Conservation (phyloP, 1,140 invertebrate genomes). For the Lepidurus arcticus region DNA sequence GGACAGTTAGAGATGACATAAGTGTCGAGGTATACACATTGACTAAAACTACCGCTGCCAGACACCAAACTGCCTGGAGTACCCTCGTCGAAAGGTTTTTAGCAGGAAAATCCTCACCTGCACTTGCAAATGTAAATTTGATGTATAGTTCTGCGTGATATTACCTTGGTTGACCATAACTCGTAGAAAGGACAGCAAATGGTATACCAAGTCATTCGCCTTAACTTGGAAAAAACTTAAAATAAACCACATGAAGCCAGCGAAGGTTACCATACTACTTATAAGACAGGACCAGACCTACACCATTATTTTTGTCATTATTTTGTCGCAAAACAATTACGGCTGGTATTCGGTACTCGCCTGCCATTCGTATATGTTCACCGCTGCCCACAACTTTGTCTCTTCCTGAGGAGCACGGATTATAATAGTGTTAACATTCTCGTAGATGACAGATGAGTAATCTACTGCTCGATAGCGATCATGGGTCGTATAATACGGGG, state of each 20-base stretch:
- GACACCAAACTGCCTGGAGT: slow-evolving; percentile 11
- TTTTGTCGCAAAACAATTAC: not conserved
- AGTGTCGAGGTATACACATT: slow-evolving; percentile 24
- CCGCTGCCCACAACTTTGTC: not conserved
- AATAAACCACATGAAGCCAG: not conserved
- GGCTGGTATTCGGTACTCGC: not conserved
- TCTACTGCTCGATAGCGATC: not conserved
- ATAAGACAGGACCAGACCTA: not conserved
- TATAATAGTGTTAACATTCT: not conserved
- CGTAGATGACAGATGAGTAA: not conserved
- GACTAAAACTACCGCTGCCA: slow-evolving; percentile 17
- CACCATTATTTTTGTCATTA: not conserved
- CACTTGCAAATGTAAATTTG: too few species aligned
- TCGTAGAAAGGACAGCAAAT: not conserved
- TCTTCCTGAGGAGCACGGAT: not conserved
- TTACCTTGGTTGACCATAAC: not conserved
- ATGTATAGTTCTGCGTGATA: not conserved
- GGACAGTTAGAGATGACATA: slow-evolving; percentile 24
- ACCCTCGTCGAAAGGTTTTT: not conserved
- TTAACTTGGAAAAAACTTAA: not conserved
- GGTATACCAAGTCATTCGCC: not conserved
- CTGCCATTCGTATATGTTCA: not conserved
- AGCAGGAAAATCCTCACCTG: not conserved
- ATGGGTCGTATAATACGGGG: not conserved
- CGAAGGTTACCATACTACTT: not conserved